Evolutionary conservation across 2,113 vertebrate species (phyloP), one percentile per base, ranked within the genome.

Genomic region (Erythrocercus mccallii): DNA sequence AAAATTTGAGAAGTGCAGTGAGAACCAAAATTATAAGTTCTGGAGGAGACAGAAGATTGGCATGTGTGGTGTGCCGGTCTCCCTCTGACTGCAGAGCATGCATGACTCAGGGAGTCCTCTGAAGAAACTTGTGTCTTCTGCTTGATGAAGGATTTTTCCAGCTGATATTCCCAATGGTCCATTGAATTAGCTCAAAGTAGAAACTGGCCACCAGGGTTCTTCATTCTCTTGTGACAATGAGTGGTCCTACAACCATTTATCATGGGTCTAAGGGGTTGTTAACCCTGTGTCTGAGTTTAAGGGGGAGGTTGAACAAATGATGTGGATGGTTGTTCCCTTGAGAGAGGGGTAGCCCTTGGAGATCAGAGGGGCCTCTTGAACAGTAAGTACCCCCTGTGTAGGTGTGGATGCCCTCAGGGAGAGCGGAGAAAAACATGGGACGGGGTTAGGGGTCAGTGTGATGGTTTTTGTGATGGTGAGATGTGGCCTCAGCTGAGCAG

Each of bases 401-500:
- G 12, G 14, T 71, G 47, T 8, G 9, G 58, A 42, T 72, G 33
- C 30, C 33, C 15, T 50, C 28, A 45, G 53, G n/a, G 22, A 38
- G 17, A 47, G 42, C 2, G 2, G 37, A 28, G 47, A 23, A 27
- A 17, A 37, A 42, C 2, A 0, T 37, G 53, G 70, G 5, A 4
- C 81, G 57, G 38, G 19, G 1, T 62, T 33, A 35, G 42, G 21
- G 44, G 15, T 58, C 1, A 2, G 7, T 54, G 18, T 74, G 68
- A 12, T 68, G 65, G 53, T 85, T 23, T 76, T 42, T 70, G 10
- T 74, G 68, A 14, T 57, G 66, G 60, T 81, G 35, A 71, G 40
- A 9, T 85, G 51, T 81, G 45, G 33, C 35, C 47, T 71, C 21
- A 45, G 24, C 40, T 45, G 2, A 2, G 15, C 45, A 66, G 24